These are phyloP conservation scores for Dendropsophus ebraccatus DNA, from an alignment of 2,113 vertebrate genomes.

Conservation along the genomic window DNA sequence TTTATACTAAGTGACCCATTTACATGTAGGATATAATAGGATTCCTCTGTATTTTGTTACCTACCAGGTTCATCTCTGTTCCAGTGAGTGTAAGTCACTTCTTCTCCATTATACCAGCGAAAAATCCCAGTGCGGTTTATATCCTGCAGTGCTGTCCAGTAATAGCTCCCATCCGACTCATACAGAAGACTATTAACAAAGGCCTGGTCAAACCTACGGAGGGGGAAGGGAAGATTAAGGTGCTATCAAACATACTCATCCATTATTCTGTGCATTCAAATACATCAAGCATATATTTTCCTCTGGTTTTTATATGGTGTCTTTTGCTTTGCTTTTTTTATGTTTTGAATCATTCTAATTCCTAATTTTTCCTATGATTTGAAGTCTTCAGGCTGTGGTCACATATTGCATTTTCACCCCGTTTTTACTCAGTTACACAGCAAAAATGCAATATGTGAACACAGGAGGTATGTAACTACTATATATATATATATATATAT, in stretches of 20 bases:
- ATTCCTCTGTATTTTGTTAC: background rate
- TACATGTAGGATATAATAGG: background rate
- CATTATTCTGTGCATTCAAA: background rate
- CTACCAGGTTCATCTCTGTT: conserved; percentile 92
- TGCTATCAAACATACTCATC: background rate
- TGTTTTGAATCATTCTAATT: too few species aligned
- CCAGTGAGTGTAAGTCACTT: conserved; percentile 92
- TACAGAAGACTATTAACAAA: conserved; percentile 91
- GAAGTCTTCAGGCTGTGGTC: too few species aligned
- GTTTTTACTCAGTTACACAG: too few species aligned
- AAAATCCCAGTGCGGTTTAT: conserved; percentile 79
- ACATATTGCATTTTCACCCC: too few species aligned
- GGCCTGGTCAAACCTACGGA: conserved; percentile 91
- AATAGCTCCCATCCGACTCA: conserved; percentile 80
- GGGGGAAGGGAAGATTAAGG: background rate
- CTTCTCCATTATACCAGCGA: conserved; percentile 87
- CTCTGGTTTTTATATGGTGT: too few species aligned
- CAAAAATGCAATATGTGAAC: too few species aligned
- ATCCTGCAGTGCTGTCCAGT: conserved; percentile 89
- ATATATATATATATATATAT: too few species aligned
- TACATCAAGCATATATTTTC: background rate
- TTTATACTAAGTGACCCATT: background rate
- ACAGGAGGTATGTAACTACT: too few species aligned
- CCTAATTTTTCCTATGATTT: too few species aligned
- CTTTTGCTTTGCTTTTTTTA: too few species aligned